phyloP scores from a whole-genome alignment of 2,797 vertebrate genomes.

The Sarcophilus harrisii region DNA sequence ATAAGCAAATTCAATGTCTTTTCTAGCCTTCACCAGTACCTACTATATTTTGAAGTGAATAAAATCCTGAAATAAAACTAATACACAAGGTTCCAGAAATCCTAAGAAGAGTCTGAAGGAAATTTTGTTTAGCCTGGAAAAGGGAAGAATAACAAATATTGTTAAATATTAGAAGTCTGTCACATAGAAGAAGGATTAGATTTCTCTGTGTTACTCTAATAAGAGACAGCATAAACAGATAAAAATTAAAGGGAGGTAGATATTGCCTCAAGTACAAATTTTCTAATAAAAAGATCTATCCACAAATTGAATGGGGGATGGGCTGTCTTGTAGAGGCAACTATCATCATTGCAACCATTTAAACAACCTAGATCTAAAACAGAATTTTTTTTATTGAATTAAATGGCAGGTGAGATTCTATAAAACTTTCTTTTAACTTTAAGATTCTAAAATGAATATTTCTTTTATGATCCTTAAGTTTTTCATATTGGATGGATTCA shows the following conservation, averaged over 20 bases:
- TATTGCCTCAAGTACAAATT: not conserved
- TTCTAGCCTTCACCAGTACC: slow-evolving; percentile 20
- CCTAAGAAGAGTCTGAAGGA: not conserved
- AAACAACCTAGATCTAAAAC: not conserved
- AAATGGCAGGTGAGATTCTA: not conserved
- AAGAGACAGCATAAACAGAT: not conserved
- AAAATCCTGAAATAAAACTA: slow-evolving; percentile 51
- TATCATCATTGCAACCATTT: not conserved
- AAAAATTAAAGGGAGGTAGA: not conserved
- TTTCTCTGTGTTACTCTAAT: not conserved
- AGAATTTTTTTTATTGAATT: not conserved
- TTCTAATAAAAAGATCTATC: slow-evolving; percentile 30
- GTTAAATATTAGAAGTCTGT: slow-evolving; percentile 28
- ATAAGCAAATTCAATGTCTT: slow-evolving; percentile 8
- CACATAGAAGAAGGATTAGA: slow-evolving; percentile 46
- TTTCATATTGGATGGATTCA: not conserved
- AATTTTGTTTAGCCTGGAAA: slow-evolving; percentile 6
- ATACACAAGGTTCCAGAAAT: slow-evolving; percentile 28
- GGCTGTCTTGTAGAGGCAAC: slow-evolving; percentile 20
- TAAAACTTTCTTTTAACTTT: not conserved
- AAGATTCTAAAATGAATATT: slow-evolving; percentile 3
- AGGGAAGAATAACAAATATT: slow-evolving; percentile 30
- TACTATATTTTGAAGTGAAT: slow-evolving; percentile 41
- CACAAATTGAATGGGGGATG: slow-evolving; percentile 15
- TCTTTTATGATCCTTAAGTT: slow-evolving; percentile 36